Percentiles rank a stretch among this genome's conserved stretches.
Conservation (phyloP, 2,888 invertebrate genomes). For the Andrena marginata region DNA sequence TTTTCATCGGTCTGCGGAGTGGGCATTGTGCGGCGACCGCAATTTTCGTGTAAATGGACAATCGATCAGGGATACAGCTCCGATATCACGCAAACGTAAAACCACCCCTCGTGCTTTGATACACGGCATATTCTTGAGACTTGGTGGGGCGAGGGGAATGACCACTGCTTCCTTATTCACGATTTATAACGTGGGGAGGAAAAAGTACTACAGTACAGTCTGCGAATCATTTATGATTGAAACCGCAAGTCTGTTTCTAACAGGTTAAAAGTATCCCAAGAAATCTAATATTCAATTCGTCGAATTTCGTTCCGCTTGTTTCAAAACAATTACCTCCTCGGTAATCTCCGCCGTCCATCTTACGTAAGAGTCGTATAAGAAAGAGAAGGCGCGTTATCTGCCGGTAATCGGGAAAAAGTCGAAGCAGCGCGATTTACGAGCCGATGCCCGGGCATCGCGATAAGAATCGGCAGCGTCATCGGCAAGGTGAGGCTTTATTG, state of each 20-base stretch:
- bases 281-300: not conserved
- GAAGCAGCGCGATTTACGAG: not conserved
- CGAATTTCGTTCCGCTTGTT: not conserved
- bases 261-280: not conserved
- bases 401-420: not conserved
- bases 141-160: conserved; percentile 42
- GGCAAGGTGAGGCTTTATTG: not conserved
- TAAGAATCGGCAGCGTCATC: conserved; percentile 15
- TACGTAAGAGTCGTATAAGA: conserved; percentile 3
- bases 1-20: not conserved
- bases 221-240: no score
- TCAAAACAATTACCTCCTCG: not conserved
- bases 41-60: conserved; percentile 55
- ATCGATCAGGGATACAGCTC: conserved; percentile 54
- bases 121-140: conserved; percentile 36
- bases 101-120: conserved; percentile 39
- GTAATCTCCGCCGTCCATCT: not conserved
- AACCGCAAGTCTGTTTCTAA: no score
- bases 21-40: not conserved
- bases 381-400: not conserved
- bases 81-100: conserved; percentile 59
- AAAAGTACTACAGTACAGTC: not conserved
- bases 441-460: not conserved
- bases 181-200: conserved; percentile 22
- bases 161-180: conserved; percentile 39